Evolutionary conservation across 2,797 vertebrate species (phyloP).

Genomic region (Leucoraja ocellata): DNA sequence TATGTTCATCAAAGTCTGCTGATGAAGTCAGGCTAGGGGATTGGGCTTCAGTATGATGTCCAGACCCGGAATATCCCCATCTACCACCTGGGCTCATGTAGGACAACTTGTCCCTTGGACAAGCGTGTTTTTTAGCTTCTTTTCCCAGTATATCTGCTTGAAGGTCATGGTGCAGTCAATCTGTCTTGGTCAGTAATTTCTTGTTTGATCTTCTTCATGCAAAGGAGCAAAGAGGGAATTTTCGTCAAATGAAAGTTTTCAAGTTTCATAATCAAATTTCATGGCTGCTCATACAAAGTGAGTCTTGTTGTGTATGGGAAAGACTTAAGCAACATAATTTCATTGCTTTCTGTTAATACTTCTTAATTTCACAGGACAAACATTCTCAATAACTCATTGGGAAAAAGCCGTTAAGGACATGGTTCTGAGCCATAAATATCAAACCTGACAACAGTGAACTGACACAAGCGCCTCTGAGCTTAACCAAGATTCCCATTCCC

Average conservation of each 20-base stretch:
- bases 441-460: background rate
- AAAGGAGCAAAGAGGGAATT: background rate
- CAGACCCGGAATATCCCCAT: background rate
- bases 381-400: background rate
- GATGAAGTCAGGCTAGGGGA: background rate
- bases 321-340: background rate
- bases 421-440: background rate
- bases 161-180: no score
- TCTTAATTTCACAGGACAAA: no score
- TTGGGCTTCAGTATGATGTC: background rate
- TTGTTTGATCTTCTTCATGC: no score
- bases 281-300: background rate
- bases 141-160: background rate
- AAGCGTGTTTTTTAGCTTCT: background rate
- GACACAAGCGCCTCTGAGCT: background rate
- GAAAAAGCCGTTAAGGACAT: background rate
- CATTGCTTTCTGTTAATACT: background rate
- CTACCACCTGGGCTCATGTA: background rate
- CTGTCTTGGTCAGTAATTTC: no score
- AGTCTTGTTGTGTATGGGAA: background rate
- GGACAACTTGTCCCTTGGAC: background rate
- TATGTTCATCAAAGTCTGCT: no score
- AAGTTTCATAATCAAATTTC: background rate
- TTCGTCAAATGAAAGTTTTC: background rate
- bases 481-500: background rate